A percentile compares a stretch with the other conserved stretches of the same genome.
Conservation (phyloP, 2,888 invertebrate species). For the Cryptocheilus praepositus region DNA sequence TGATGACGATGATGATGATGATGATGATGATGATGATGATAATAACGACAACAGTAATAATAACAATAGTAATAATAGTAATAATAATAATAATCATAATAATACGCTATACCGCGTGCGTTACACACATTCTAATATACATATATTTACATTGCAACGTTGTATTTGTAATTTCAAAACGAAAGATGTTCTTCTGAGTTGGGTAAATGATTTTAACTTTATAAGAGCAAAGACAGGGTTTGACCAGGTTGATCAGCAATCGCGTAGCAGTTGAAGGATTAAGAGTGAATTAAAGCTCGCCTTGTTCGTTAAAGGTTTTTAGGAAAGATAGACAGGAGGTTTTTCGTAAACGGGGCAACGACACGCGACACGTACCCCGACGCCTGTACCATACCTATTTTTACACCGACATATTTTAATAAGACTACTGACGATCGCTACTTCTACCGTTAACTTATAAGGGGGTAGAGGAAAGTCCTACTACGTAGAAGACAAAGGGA, state of each 20-base stretch:
- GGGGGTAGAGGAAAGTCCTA: background rate
- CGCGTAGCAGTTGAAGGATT: no score
- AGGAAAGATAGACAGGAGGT: slow-evolving; percentile 17
- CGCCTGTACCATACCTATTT: slow-evolving; percentile 67
- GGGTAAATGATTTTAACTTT: background rate
- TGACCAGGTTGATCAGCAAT: no score
- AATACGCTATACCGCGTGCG: no score
- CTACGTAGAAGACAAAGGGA: no score
- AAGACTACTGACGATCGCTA: slow-evolving; percentile 29
- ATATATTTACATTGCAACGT: background rate
- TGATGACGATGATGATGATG: no score
- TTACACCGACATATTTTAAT: slow-evolving; percentile 72
- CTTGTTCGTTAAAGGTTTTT: background rate
- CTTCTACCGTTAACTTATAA: no score
- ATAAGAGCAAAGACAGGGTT: no score
- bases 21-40: no score
- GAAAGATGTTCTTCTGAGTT: background rate
- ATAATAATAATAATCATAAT: no score
- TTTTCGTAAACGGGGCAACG: slow-evolving; percentile 20
- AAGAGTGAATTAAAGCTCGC: background rate
- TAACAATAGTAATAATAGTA: no score
- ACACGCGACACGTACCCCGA: slow-evolving; percentile 16
- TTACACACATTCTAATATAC: no score
- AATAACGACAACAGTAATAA: no score
- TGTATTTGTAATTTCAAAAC: background rate